Conservation (phyloP, 1,140 invertebrate genomes). For the Papilio polyxenes region DNA sequence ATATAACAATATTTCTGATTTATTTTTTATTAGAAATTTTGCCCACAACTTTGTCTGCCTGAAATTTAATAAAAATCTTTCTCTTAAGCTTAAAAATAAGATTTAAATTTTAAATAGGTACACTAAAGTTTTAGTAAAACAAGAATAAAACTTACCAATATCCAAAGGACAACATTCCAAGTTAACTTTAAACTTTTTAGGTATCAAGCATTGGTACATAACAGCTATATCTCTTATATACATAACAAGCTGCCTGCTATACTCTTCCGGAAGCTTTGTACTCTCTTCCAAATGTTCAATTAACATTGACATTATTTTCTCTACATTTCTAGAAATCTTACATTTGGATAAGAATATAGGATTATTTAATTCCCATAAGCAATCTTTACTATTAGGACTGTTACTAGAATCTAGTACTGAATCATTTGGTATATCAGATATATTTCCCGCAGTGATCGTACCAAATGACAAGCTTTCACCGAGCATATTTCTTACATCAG, state of each 20-base stretch:
- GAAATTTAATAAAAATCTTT: too few relatives aligned
- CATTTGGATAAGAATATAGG: conserved; percentile 73
- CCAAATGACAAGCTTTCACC: conserved; percentile 67
- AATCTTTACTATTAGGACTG: conserved; percentile 51
- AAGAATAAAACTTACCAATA: conserved; percentile 63
- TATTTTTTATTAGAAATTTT: too few relatives aligned
- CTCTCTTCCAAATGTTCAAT: conserved; percentile 73
- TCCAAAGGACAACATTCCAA: conserved; percentile 72
- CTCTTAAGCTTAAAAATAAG: too few relatives aligned
- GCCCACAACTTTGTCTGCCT: too few relatives aligned
- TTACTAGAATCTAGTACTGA: conserved; percentile 56
- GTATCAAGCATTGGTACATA: conserved; percentile 74
- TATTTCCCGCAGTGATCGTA: conserved; percentile 58
- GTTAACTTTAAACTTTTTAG: conserved; percentile 72
- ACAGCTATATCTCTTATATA: conserved; percentile 75
- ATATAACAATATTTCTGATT: too few relatives aligned
- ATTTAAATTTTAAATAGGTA: too few relatives aligned
- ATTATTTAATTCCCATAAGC: conserved; percentile 62
- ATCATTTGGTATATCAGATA: conserved; percentile 53
- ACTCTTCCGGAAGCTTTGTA: conserved; percentile 65
- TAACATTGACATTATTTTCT: conserved; percentile 68
- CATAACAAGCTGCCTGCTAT: conserved; percentile 61
- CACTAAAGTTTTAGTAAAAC: neutral
- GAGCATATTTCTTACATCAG: conserved; percentile 62
- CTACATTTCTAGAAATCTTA: conserved; percentile 72